phyloP scores from a whole-genome alignment of 2,888 invertebrate species.

The Papilio protenor region DNA sequence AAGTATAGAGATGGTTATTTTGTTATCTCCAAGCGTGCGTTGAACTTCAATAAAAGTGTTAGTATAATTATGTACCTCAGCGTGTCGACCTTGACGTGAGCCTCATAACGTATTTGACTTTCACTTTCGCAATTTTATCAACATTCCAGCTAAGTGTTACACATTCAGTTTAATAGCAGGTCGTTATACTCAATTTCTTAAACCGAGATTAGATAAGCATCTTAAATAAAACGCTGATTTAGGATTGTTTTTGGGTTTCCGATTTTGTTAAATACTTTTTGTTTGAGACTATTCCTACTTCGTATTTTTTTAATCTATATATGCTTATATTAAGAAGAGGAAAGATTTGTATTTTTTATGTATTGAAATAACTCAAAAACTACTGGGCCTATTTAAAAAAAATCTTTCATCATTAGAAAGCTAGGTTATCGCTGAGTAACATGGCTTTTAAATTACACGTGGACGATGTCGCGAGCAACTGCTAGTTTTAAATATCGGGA shows the following conservation, averaged over 20 bases:
- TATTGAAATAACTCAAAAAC: too few species aligned
- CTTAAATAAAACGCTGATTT: not conserved
- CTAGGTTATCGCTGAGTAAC: too few species aligned
- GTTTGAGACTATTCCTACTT: not conserved
- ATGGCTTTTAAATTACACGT: too few species aligned
- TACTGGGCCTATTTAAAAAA: too few species aligned
- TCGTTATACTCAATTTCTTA: slow-evolving; percentile 17
- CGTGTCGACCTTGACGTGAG: slow-evolving; percentile 40
- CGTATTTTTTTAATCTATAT: not conserved
- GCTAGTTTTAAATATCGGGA: not conserved
- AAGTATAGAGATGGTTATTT: not conserved
- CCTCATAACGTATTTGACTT: slow-evolving; percentile 33
- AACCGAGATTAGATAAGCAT: slow-evolving; percentile 18
- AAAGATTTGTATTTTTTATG: too few species aligned
- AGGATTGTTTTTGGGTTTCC: not conserved
- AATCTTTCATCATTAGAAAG: too few species aligned
- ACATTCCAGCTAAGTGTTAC: slow-evolving; percentile 21
- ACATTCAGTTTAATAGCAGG: slow-evolving; percentile 10
- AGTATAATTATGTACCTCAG: slow-evolving; percentile 33
- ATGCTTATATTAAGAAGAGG: too few species aligned
- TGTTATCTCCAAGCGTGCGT: not conserved
- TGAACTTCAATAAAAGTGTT: slow-evolving; percentile 40
- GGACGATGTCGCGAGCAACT: too few species aligned
- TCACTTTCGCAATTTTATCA: slow-evolving; percentile 35
- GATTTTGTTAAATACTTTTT: not conserved